Base-by-base conservation (phyloP, 2,888 invertebrate species). In the Neocrepidodera transversa region DNA sequence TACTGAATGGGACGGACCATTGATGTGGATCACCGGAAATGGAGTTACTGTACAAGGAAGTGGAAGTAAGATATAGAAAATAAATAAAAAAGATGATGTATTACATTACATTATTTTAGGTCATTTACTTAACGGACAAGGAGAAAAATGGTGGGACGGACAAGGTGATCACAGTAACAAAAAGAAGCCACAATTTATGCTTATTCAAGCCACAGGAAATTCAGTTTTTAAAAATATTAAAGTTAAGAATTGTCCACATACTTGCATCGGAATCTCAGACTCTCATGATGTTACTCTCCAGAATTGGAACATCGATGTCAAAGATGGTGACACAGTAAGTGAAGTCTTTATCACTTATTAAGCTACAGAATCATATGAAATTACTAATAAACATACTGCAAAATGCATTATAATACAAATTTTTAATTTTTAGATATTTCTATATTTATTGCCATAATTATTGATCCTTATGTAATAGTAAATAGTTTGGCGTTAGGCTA, bases 11-110 rank as follows among this genome's bases (percentile, higher is more conserved):
- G 52, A 56, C 36, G 65, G 65, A 1, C 63, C 63, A 17, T 26
- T 67, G 5, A 56, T 67, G 16, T 62, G 60, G 35, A 65, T 67
- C 18, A 60, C 47, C 16, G 67, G 65, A 1, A 59, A 63, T 20
- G 53, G 48, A 26, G 50, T 67, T 14, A 59, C 50, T 7, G 62
- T 67, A 0, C 8, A 56, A 32, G 67, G 66, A 54, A 63, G 63
- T 48, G 10, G 45, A 42, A 54, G 65, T 63, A 20, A 51, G 48
- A 13, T 13, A 35, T 14, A 14, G 8, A 7, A 8, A 28, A 7
- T 10, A 8, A 28, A 28, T 10, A 4, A 28, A 8, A 28, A 28
- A 28, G 10, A 7, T 28, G 8, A 28, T 10, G 28, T 28, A 8
- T 28, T 28, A 23, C 23, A 23, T 6, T 6, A 26, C 16, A 17